A percentile compares a stretch with the other conserved stretches of the same genome.
Conservation (phyloP, 2,113 vertebrate species). For the Triplophysa tibetana region DNA sequence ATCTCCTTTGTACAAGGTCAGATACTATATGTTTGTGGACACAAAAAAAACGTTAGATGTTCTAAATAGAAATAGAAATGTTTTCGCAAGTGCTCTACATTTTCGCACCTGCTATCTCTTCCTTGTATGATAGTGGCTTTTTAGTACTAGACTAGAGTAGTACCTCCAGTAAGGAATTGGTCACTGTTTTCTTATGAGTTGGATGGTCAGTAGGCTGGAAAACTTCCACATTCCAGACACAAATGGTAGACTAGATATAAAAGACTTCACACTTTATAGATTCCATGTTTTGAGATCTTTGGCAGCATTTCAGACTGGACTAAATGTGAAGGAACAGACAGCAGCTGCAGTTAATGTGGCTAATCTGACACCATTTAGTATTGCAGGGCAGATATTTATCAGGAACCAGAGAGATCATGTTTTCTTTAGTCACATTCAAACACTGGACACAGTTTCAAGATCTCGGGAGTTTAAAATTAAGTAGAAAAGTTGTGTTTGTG, state of each 20-base stretch:
- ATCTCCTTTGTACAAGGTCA: no score
- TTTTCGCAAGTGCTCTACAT: no score
- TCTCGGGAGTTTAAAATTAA: neutral
- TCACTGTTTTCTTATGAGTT: slow-evolving; percentile 52
- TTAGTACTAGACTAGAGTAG: slow-evolving; percentile 49
- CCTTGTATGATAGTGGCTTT: slow-evolving; percentile 24
- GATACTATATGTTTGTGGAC: no score
- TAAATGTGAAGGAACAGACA: slow-evolving; percentile 61
- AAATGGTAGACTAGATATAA: slow-evolving; percentile 59
- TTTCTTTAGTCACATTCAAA: slow-evolving; percentile 55
- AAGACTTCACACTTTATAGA: slow-evolving; percentile 63
- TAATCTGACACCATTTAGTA: slow-evolving; percentile 56
- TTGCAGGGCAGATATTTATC: slow-evolving; percentile 51
- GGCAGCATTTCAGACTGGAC: slow-evolving; percentile 65
- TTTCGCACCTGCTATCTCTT: neutral
- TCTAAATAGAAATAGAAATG: neutral
- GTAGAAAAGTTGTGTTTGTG: neutral
- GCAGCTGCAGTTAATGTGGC: slow-evolving; percentile 63
- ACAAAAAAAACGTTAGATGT: no score
- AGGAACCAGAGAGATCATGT: slow-evolving; percentile 52
- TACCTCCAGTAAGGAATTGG: slow-evolving; percentile 55
- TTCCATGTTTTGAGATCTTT: slow-evolving; percentile 61
- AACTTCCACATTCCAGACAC: slow-evolving; percentile 61
- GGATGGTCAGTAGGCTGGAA: slow-evolving; percentile 69
- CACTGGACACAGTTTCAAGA: slow-evolving; percentile 45